A percentile compares a stretch with the other conserved stretches of the same genome.
Conservation (phyloP, 30 jellyfish, hydroid and myxozoan species). For the Pseudorhiza aurosa region DNA sequence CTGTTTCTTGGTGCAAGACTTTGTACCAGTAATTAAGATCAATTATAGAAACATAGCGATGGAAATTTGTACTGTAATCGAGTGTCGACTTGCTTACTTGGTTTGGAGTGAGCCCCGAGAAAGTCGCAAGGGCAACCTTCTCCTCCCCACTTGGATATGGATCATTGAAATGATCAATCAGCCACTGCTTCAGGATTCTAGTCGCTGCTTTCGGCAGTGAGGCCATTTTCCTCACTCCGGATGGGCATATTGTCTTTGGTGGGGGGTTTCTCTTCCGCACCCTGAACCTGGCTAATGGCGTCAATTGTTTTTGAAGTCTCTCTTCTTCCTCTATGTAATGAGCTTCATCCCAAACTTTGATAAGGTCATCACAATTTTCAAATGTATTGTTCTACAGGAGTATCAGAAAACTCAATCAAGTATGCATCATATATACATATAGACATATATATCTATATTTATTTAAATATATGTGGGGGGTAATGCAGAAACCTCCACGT, state of each 20-base stretch:
- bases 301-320: slow-evolving; percentile 57
- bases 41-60: too few relatives aligned
- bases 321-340: slow-evolving; percentile 74
- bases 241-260: slow-evolving; percentile 78
- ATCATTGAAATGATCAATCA: slow-evolving; percentile 61
- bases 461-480: too few relatives aligned
- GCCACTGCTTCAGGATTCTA: slow-evolving; percentile 74
- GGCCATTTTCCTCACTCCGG: slow-evolving; percentile 84
- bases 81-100: too few relatives aligned
- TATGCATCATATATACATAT: too few relatives aligned
- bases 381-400: slow-evolving; percentile 59
- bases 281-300: slow-evolving; percentile 86
- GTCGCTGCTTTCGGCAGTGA: slow-evolving; percentile 82
- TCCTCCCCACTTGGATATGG: slow-evolving; percentile 87
- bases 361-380: slow-evolving; percentile 59
- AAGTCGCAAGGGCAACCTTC: slow-evolving; percentile 59
- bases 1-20: too few relatives aligned
- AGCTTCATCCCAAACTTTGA: slow-evolving; percentile 82
- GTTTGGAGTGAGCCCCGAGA: slow-evolving; percentile 75
- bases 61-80: too few relatives aligned
- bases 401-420: too few relatives aligned
- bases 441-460: too few relatives aligned
- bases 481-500: too few relatives aligned
- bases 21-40: too few relatives aligned
- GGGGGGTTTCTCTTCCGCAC: slow-evolving; percentile 89